Conservation (phyloP, 2,797 vertebrate species). For the Acanthiza pusilla region DNA sequence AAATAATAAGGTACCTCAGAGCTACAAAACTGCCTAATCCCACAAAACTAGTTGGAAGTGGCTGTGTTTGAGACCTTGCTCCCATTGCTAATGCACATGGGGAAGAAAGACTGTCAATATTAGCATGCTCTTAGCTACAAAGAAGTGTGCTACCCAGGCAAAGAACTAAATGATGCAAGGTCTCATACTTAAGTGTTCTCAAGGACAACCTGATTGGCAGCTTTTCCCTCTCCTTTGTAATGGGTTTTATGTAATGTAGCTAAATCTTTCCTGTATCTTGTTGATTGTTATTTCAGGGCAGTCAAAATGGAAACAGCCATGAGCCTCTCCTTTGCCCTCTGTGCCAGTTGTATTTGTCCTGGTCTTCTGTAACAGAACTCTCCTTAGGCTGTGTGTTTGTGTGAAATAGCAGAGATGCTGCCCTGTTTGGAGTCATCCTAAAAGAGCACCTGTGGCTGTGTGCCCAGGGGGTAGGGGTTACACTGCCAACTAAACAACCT, state of each 20-base stretch:
- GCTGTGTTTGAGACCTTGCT: background rate
- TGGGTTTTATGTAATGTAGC: background rate
- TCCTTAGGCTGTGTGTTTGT: background rate
- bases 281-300: background rate
- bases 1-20: constrained; percentile 16
- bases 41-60: background rate
- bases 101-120: background rate
- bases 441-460: background rate
- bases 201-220: background rate
- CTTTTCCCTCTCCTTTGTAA: background rate
- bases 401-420: background rate
- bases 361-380: background rate
- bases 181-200: background rate
- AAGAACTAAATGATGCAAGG: background rate
- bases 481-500: background rate
- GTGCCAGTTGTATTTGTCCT: background rate
- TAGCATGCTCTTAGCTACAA: background rate
- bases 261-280: background rate
- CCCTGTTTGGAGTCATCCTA: background rate
- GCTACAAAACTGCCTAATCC: background rate
- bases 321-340: background rate
- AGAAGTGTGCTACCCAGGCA: background rate
- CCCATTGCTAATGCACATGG: background rate
- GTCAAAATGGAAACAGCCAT: background rate
- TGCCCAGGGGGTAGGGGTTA: background rate